A percentile compares a stretch with the other conserved stretches of the same genome.
These are phyloP conservation scores for Globia sparganii DNA, from an alignment of 2,888 invertebrate genomes.

Conservation along the genomic window DNA sequence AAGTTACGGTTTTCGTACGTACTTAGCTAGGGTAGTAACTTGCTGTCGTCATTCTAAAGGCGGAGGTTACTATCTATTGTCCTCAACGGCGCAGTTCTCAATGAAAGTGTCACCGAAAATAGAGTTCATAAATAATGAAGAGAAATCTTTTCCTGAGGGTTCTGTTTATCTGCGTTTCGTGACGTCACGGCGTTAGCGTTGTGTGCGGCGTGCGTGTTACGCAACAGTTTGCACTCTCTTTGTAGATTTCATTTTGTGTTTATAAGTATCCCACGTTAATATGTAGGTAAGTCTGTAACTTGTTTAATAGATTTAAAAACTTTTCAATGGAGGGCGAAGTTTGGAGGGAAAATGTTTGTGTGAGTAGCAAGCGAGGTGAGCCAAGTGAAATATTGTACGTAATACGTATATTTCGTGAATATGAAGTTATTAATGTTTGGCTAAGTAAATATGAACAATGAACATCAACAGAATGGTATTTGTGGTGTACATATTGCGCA, in stretches of 20 bases:
- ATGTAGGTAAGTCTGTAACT: slow-evolving; percentile 59
- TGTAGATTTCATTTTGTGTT: slow-evolving; percentile 62
- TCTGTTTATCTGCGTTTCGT: slow-evolving; percentile 58
- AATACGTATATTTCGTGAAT: slow-evolving; percentile 30
- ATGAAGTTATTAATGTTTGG: slow-evolving; percentile 52
- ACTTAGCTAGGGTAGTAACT: slow-evolving; percentile 18
- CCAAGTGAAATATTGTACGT: slow-evolving; percentile 45
- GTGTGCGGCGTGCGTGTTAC: slow-evolving; percentile 66
- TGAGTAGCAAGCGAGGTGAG: slow-evolving; percentile 62
- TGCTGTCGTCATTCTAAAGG: slow-evolving; percentile 31
- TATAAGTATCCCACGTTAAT: slow-evolving; percentile 54
- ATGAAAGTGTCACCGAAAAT: slow-evolving; percentile 60
- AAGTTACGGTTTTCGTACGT: slow-evolving; percentile 45
- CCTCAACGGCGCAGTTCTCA: slow-evolving; percentile 48
- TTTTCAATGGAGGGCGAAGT: slow-evolving; percentile 70
- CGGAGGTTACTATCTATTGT: slow-evolving; percentile 56
- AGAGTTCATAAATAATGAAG: slow-evolving; percentile 55
- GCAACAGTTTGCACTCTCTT: slow-evolving; percentile 60
- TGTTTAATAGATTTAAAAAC: slow-evolving; percentile 75
- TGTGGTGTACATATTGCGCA: slow-evolving; percentile 27
- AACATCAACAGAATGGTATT: slow-evolving; percentile 45
- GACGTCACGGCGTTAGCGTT: slow-evolving; percentile 60
- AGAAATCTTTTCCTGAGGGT: slow-evolving; percentile 53
- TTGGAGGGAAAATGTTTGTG: slow-evolving; percentile 55
- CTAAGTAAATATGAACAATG: slow-evolving; percentile 47